Base-by-base conservation (phyloP, 2,888 invertebrate species). In the Macroteleia sp. region DNA sequence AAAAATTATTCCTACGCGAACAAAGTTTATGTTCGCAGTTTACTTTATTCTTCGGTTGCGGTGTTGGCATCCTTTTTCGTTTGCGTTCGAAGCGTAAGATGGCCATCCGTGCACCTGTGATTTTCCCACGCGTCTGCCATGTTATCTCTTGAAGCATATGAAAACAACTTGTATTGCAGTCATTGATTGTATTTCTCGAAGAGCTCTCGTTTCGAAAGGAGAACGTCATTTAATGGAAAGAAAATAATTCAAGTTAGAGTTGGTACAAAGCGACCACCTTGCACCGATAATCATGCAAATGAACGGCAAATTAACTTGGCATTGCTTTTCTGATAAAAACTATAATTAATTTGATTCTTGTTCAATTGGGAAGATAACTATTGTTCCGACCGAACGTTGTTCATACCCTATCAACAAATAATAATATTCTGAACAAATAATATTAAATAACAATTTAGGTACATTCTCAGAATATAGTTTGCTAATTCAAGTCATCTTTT, bases 91-190 rank as follows among this genome's bases (percentile, higher is more conserved):
- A n/a, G n/a, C n/a, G n/a, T 22, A 32, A 36, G 50, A 17, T 52
- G 17, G 54, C 16, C 62, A 42, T n/a, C 8, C 9, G 46, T 9
- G 20, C 62, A 73, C 30, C 56, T 73, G 71, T 22, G 32, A 56
- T 64, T 62, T 73, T 73, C 71, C 14, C 71, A 73, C 57, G 42
- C 48, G 19, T 46, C 69, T 54, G 67, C 61, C 46, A 56, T 61
- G 62, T 36, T 75, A 75, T 46, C 48, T 61, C 61, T 66, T 39
- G 52, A 19, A 54, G 62, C 67, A 62, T 75, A 61, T 50, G 34
- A 56, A 61, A 69, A 62, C 75, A 75, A 56, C 61, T 48, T 59
- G 75, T 61, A 54, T 50, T 61, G 52, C 44, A 66, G 66, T 61
- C 61, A 67, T 59, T 46, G 74, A 66, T 74, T 67, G 59, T 25